Conservation (phyloP, 2,888 invertebrate species). For the Drosophila borborema region DNA sequence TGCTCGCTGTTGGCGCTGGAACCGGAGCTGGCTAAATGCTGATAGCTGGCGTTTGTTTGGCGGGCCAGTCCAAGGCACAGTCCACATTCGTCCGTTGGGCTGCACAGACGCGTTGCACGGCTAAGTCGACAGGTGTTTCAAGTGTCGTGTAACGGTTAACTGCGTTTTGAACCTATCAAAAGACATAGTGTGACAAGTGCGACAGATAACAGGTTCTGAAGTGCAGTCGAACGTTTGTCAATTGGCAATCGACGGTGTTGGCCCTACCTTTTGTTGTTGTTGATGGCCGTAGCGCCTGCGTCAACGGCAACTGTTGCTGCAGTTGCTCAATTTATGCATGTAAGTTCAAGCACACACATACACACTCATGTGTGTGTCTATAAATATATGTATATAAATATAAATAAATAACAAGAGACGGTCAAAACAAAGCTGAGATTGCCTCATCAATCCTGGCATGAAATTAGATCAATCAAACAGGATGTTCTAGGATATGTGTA, state of each 20-base stretch:
- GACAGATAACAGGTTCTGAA: conserved; percentile 22
- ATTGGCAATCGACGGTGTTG: conserved; percentile 20
- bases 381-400: background rate
- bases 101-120: conserved; percentile 75
- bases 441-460: conserved; percentile 58
- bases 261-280: conserved; percentile 14
- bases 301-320: conserved; percentile 73
- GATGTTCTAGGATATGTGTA: conserved; percentile 39
- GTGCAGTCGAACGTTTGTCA: conserved; percentile 32
- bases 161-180: conserved; percentile 36
- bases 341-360: conserved; percentile 53
- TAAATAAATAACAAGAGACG: conserved; percentile 8
- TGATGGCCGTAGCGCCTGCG: conserved; percentile 53
- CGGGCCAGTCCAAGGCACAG: conserved; percentile 67
- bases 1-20: conserved; percentile 39
- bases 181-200: conserved; percentile 33
- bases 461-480: conserved; percentile 72
- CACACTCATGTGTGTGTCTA: background rate
- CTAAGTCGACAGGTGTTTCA: conserved; percentile 44
- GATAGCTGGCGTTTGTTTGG: conserved; percentile 46
- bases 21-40: conserved; percentile 1
- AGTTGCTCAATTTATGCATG: conserved; percentile 52
- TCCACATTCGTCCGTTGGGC: conserved; percentile 79
- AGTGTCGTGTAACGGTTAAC: conserved; percentile 41
- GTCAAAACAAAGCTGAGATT: conserved; percentile 37